A percentile compares a stretch with the other conserved stretches of the same genome.
phyloP scores from a whole-genome alignment of 2,797 vertebrate genomes.

The Anableps anableps region DNA sequence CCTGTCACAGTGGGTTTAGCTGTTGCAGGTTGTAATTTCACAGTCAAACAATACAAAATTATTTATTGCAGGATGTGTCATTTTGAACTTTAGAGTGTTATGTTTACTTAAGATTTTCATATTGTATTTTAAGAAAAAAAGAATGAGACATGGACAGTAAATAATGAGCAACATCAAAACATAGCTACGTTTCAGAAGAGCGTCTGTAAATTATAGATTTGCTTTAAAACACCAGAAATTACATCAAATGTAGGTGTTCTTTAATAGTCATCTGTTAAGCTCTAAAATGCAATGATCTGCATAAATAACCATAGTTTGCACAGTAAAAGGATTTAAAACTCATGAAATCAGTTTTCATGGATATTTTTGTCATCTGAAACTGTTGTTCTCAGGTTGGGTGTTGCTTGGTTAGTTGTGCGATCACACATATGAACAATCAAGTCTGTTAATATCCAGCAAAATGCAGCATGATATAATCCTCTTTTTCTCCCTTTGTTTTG shows the following conservation, averaged over 20 bases:
- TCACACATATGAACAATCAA: background rate
- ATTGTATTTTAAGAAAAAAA: conserved; percentile 21
- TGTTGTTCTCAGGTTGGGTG: conserved; percentile 3
- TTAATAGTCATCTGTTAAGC: too few species aligned
- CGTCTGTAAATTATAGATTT: conserved; percentile 17
- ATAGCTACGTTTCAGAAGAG: conserved; percentile 15
- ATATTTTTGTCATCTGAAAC: background rate
- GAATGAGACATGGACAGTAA: background rate
- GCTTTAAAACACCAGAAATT: background rate
- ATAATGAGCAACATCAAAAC: conserved; percentile 35
- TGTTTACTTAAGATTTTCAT: conserved; percentile 48
- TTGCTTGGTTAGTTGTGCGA: conserved; percentile 4
- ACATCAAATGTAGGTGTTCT: conserved; percentile 5
- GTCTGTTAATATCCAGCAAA: background rate
- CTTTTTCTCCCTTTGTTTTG: background rate
- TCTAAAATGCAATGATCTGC: background rate
- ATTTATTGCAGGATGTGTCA: conserved; percentile 5
- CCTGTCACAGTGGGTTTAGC: background rate
- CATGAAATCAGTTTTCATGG: background rate
- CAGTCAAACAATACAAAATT: background rate
- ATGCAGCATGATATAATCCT: background rate
- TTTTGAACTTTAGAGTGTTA: conserved; percentile 27
- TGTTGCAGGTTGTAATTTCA: conserved; percentile 16
- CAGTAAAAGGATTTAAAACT: background rate
- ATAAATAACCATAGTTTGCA: background rate